Evolutionary conservation across 2,113 vertebrate species (phyloP).

Genomic region (Sminthopsis crassicaudata): DNA sequence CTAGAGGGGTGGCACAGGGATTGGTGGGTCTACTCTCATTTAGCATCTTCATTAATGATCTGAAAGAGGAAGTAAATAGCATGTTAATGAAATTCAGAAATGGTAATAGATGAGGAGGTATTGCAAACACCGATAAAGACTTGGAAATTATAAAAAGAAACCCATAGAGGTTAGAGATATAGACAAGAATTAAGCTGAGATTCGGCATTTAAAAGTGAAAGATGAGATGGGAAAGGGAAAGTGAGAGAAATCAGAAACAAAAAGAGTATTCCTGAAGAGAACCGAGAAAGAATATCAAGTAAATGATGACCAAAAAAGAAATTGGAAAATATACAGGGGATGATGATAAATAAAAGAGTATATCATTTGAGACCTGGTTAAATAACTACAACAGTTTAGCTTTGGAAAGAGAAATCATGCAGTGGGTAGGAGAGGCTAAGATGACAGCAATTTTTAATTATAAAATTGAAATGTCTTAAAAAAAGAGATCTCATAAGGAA

Average conservation of each 20-base stretch:
- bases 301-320: background rate
- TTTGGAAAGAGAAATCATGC: background rate
- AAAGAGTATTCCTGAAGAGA: background rate
- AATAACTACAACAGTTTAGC: background rate
- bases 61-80: slow-evolving; percentile 64
- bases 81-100: slow-evolving; percentile 76
- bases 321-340: background rate
- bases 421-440: background rate
- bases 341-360: background rate
- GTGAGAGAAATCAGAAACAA: background rate
- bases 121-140: slow-evolving; percentile 59
- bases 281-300: background rate
- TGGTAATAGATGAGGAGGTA: slow-evolving; percentile 51
- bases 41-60: slow-evolving; percentile 76
- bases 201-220: background rate
- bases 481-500: background rate
- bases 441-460: background rate
- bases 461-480: background rate
- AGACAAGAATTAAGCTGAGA: slow-evolving; percentile 46
- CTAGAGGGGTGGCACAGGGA: slow-evolving; percentile 45
- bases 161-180: slow-evolving; percentile 29
- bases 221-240: background rate
- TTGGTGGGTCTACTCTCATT: slow-evolving; percentile 65
- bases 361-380: background rate
- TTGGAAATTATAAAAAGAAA: slow-evolving; percentile 59